phyloP scores from a whole-genome alignment of 2,797 vertebrate species.

The Sebastes cheni region DNA sequence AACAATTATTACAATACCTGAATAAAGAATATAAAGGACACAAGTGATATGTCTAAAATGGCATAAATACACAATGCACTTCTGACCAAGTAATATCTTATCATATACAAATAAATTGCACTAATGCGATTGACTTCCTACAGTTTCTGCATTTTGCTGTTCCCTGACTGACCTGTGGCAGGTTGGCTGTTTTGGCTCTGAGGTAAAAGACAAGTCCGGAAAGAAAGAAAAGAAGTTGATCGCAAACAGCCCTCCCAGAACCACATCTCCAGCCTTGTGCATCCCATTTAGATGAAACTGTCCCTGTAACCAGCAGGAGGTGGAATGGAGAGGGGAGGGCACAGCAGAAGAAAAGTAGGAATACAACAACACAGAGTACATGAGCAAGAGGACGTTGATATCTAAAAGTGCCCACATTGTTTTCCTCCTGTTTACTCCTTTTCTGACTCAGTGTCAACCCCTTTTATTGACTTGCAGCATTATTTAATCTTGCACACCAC shows the following conservation, averaged over 20 bases:
- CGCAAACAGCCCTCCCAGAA: conserved; percentile 76
- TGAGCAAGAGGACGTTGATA: conserved; percentile 14
- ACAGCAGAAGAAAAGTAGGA: neutral
- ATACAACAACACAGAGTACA: conserved; percentile 13
- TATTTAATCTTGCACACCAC: neutral
- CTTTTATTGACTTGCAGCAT: conserved; percentile 26
- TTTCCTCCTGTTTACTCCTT: neutral
- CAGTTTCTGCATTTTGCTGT: neutral
- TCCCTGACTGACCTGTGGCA: conserved; percentile 59
- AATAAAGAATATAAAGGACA: conserved; percentile 35
- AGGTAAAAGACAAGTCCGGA: conserved; percentile 70
- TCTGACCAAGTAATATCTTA: neutral
- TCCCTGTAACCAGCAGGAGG: conserved; percentile 40
- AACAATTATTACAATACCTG: neutral
- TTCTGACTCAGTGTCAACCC: neutral
- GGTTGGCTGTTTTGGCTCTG: conserved; percentile 62
- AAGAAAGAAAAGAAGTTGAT: conserved; percentile 64
- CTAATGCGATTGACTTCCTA: neutral
- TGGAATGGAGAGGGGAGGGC: neutral
- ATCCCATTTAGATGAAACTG: conserved; percentile 67
- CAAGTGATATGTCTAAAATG: neutral
- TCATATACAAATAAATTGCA: neutral
- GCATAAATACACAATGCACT: neutral
- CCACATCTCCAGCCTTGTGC: conserved; percentile 69
- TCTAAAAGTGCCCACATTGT: conserved; percentile 41